Evolutionary conservation across 2,888 invertebrate genomes (phyloP).

Genomic region (Cepaea hortensis): DNA sequence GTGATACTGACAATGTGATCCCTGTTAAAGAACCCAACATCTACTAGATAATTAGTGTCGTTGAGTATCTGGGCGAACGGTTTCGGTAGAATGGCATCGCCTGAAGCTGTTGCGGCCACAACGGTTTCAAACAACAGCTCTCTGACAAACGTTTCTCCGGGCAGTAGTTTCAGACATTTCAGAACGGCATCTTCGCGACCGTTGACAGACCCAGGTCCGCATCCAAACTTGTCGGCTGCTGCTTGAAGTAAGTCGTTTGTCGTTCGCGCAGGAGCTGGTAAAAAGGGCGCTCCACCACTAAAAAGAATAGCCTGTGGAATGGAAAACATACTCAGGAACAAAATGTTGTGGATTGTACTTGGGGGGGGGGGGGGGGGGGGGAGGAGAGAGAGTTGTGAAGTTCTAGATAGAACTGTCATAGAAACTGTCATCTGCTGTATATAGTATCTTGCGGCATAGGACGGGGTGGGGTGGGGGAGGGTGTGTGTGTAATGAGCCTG

Average conservation of each 20-base stretch:
- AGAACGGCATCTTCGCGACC: neutral
- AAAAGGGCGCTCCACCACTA: neutral
- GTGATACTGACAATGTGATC: conserved; percentile 1
- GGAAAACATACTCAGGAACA: neutral
- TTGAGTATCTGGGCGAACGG: neutral
- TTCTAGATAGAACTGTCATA: neutral
- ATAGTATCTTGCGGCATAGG: too few species aligned
- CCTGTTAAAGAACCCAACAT: neutral
- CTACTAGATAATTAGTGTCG: neutral
- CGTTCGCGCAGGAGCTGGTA: neutral
- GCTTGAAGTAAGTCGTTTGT: neutral
- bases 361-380: too few species aligned
- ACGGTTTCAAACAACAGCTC: neutral
- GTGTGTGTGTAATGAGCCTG: too few species aligned
- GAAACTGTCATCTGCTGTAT: too few species aligned
- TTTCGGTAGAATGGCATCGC: neutral
- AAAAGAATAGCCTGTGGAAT: neutral
- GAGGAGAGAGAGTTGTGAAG: too few species aligned
- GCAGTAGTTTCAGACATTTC: neutral
- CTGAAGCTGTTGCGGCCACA: neutral
- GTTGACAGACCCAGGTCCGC: neutral
- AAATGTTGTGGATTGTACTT: too few species aligned
- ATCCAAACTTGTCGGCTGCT: neutral
- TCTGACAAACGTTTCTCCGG: neutral
- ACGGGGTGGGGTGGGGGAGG: too few species aligned